These are phyloP conservation scores for Platygyra sinensis DNA, from an alignment of 64 coral and sea anemone species.

Conservation along the genomic window DNA sequence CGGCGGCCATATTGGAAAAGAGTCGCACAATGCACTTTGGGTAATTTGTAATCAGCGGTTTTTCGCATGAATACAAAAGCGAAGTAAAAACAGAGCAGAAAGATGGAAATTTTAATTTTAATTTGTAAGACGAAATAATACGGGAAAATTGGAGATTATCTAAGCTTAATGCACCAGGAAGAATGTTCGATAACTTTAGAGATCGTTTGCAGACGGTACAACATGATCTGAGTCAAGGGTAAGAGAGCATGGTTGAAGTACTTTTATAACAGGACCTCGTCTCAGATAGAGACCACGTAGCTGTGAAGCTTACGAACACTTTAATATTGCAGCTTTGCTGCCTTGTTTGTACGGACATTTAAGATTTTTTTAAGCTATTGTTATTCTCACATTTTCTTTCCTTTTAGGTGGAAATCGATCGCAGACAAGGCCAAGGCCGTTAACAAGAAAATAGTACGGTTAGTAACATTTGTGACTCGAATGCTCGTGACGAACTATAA, in stretches of 20 bases:
- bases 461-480: neutral
- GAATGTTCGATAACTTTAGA: slow-evolving; percentile 79
- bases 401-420: slow-evolving; percentile 78
- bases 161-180: neutral
- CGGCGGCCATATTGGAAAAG: slow-evolving; percentile 27
- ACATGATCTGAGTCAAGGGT: slow-evolving; percentile 86
- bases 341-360: too few relatives aligned
- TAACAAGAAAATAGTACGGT: slow-evolving; percentile 91
- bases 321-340: too few relatives aligned
- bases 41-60: neutral
- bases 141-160: neutral
- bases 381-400: neutral
- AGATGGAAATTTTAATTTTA: neutral
- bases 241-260: neutral
- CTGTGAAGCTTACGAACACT: too few relatives aligned
- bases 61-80: neutral
- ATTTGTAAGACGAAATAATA: neutral
- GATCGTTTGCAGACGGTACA: slow-evolving; percentile 82
- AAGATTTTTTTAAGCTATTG: neutral
- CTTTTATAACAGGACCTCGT: too few relatives aligned
- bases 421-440: slow-evolving; percentile 91
- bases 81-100: neutral
- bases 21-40: slow-evolving; percentile 1
- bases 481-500: neutral
- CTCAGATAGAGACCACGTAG: too few relatives aligned